Evolutionary conservation across 2,797 vertebrate species (phyloP).

Genomic region (Tokudaia muenninki): DNA sequence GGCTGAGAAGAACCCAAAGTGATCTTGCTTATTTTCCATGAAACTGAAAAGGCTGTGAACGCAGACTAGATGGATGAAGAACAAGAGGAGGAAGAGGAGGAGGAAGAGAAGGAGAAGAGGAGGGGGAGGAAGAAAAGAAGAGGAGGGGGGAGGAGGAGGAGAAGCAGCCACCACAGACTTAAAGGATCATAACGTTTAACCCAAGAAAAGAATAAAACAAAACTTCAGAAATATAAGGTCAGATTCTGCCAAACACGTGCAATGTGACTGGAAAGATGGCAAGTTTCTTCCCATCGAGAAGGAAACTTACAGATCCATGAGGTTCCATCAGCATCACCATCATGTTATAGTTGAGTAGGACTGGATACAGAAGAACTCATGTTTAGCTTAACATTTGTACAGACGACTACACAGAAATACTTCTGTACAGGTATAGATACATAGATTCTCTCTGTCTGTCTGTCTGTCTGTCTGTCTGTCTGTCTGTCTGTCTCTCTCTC

Average conservation of each 20-base stretch:
- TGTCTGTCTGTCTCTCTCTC: no score
- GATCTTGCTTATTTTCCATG: neutral
- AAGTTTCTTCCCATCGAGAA: neutral
- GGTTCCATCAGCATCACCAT: neutral
- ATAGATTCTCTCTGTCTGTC: neutral
- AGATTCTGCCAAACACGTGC: neutral
- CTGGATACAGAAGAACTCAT: neutral
- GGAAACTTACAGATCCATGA: neutral
- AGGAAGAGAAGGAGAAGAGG: no score
- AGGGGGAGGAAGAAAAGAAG: no score
- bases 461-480: no score
- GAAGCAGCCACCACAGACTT: neutral
- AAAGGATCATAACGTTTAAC: constrained; percentile 1
- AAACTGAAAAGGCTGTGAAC: neutral
- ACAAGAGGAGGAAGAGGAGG: neutral
- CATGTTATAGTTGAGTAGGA: neutral
- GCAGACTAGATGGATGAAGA: neutral
- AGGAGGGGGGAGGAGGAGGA: no score
- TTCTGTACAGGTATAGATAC: neutral
- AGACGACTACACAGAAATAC: neutral
- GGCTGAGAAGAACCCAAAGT: neutral
- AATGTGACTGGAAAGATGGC: neutral
- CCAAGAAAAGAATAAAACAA: neutral
- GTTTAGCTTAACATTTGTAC: constrained; percentile 21
- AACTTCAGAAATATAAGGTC: neutral